Conservation (phyloP, 2,797 vertebrate genomes). For the Chelon labrosus region DNA sequence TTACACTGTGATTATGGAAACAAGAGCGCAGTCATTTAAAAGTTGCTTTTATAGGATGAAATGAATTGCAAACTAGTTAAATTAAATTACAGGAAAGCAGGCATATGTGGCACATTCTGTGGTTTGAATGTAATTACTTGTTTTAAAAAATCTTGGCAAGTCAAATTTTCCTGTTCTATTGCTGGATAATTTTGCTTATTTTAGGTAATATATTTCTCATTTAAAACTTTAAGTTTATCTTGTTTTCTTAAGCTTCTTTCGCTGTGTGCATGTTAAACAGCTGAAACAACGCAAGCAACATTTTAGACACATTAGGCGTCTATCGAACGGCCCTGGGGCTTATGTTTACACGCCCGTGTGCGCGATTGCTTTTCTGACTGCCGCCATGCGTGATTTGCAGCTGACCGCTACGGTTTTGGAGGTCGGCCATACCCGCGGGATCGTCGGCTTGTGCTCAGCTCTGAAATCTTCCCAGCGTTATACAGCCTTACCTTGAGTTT, state of each 20-base stretch:
- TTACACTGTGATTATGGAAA: conserved; percentile 60
- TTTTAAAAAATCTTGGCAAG: too few species aligned
- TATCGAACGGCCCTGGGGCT: conserved; percentile 24
- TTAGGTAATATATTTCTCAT: too few species aligned
- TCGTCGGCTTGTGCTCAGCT: conserved; percentile 12
- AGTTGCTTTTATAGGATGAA: conserved; percentile 48
- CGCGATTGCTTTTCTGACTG: conserved; percentile 8
- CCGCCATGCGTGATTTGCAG: conserved; percentile 21
- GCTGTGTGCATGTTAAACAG: conserved; percentile 32
- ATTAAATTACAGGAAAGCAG: conserved; percentile 28
- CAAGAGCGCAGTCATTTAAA: conserved; percentile 26
- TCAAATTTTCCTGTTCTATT: too few species aligned
- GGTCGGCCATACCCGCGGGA: conserved; percentile 49
- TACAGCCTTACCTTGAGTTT: conserved; percentile 62
- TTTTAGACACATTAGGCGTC: conserved; percentile 39
- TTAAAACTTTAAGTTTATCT: too few species aligned
- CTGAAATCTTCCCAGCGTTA: conserved; percentile 50
- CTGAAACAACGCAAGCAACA: not conserved
- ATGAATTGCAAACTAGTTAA: conserved; percentile 41
- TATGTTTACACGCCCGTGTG: conserved; percentile 32
- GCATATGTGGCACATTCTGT: not conserved
- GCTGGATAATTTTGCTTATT: too few species aligned
- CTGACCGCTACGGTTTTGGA: conserved; percentile 42
- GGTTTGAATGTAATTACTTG: too few species aligned
- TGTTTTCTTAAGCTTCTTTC: too few species aligned